A percentile compares a stretch with the other conserved stretches of the same genome.
phyloP scores from a whole-genome alignment of 2,888 invertebrate genomes.

The Orthosia incerta region DNA sequence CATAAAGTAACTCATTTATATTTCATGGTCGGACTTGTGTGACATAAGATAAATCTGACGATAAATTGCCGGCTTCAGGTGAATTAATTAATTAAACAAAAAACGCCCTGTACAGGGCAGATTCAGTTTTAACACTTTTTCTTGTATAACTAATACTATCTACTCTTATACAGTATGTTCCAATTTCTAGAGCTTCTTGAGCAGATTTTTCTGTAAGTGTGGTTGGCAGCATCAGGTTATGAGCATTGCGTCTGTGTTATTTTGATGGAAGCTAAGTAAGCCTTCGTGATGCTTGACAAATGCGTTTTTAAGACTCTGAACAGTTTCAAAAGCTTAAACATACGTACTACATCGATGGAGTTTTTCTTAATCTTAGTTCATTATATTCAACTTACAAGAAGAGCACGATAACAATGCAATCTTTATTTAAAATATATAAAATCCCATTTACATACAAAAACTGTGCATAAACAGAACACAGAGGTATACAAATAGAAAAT shows the following conservation, averaged over 20 bases:
- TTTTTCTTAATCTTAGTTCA: neutral
- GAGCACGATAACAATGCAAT: neutral
- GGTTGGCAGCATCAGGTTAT: neutral
- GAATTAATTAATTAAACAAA: constrained; percentile 36
- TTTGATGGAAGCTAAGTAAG: neutral
- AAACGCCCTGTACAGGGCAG: constrained; percentile 3
- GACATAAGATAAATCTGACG: constrained; percentile 34
- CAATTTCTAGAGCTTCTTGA: no score
- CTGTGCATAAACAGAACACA: neutral
- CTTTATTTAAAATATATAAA: neutral
- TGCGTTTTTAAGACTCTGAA: no score
- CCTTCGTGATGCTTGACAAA: neutral
- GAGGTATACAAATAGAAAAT: neutral
- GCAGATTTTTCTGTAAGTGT: neutral
- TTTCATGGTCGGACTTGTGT: constrained; percentile 39
- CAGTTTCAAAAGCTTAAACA: neutral
- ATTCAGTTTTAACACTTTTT: constrained; percentile 14
- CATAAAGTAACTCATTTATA: constrained; percentile 61
- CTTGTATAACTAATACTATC: neutral
- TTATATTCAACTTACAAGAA: neutral
- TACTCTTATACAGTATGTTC: neutral
- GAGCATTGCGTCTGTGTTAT: neutral
- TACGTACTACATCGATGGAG: neutral
- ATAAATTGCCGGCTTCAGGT: neutral
- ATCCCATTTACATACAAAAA: neutral